Evolutionary conservation across 2,888 invertebrate genomes (phyloP), one percentile per base, ranked within the genome.

Genomic region (Catocala nupta): DNA sequence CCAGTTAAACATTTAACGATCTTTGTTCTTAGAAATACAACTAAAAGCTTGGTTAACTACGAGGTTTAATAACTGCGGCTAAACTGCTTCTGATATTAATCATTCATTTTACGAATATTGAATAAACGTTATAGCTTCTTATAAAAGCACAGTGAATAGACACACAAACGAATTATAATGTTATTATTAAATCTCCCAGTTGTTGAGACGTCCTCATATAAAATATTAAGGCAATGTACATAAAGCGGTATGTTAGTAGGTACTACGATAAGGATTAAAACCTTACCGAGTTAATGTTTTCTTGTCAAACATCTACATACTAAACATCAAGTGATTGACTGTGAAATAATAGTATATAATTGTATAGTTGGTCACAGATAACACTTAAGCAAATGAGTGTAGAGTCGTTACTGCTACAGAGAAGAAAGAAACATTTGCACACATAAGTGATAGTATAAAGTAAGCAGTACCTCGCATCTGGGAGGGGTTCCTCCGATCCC

Each of bases 381-480:
- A 74, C 66, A 74, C 64, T 59, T 47, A 75, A 75, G 77, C 74
- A 59, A 61, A 66, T 66, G 75, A 59, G 73, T 73, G 63, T 68
- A 51, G 44, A 51, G 53, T 68, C 59, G 55, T 70, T 52, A 63
- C 60, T 70, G 68, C 48, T 69, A 73, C 50, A 74, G 61, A 76
- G 73, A 69, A 73, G 75, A 69, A 75, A 67, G 69, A 62, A 75
- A 75, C 65, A 65, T 58, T 69, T 61, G 69, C 75, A 75, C 73
- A 66, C 66, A 74, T 59, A 74, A 61, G 68, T 68, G 61, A 61
- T 69, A 73, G 68, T 70, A 59, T 63, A 75, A 72, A 63, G 67
- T 63, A 71, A 74, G 72, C 66, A 73, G 73, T 86, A 88, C 88
- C 88, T 88, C 87, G 73, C 79, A 80, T 81, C 81, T 82, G 74